Percentiles rank a stretch among this genome's conserved stretches.
Conservation (phyloP, 2,888 invertebrate genomes). For the Drosophila demipolita region DNA sequence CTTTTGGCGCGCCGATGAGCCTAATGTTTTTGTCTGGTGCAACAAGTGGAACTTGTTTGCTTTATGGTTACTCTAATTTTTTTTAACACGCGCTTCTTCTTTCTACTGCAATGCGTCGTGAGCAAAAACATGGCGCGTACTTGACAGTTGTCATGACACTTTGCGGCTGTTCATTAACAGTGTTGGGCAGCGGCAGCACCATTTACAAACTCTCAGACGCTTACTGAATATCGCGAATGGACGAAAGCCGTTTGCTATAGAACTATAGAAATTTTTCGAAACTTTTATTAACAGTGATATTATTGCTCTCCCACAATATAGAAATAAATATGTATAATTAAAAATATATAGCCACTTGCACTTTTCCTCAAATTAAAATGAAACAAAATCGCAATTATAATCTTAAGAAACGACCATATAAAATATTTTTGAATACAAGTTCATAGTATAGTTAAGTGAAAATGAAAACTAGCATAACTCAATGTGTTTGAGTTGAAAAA, state of each 20-base stretch:
- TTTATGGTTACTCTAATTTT: slow-evolving; percentile 25
- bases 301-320: too few species aligned
- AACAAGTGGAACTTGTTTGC: slow-evolving; percentile 51
- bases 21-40: slow-evolving; percentile 7
- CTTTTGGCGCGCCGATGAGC: background rate
- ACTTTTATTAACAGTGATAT: too few species aligned
- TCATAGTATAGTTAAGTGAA: background rate
- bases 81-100: slow-evolving; percentile 70
- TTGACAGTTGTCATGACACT: slow-evolving; percentile 58
- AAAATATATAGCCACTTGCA: background rate
- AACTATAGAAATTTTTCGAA: background rate
- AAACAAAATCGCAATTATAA: background rate
- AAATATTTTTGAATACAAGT: background rate
- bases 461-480: background rate
- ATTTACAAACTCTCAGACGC: background rate
- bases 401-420: background rate
- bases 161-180: slow-evolving; percentile 26
- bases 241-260: slow-evolving; percentile 12
- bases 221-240: background rate
- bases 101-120: slow-evolving; percentile 61
- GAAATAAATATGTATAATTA: too few species aligned
- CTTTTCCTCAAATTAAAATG: background rate
- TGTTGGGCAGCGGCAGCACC: slow-evolving; percentile 50
- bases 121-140: slow-evolving; percentile 63
- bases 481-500: slow-evolving; percentile 19